These are phyloP conservation scores for Parambassis ranga DNA, from an alignment of 2,797 vertebrate genomes.

Conservation along the genomic window DNA sequence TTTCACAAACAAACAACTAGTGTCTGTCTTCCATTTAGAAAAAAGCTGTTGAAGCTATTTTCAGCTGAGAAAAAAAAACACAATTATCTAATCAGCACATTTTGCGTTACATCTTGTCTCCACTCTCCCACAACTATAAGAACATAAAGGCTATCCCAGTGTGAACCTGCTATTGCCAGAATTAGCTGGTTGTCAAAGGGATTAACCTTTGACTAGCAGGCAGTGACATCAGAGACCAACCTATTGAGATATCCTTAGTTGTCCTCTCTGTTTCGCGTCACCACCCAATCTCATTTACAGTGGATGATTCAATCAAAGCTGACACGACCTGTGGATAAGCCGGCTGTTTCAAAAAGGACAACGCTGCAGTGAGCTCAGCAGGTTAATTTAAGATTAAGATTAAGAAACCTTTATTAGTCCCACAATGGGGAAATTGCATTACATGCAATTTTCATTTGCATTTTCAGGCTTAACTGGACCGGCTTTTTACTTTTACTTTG, in stretches of 20 bases:
- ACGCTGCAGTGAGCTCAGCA: not conserved
- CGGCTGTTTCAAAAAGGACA: constrained; percentile 1
- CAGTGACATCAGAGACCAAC: constrained; percentile 34
- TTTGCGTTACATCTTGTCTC: no score
- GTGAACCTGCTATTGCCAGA: not conserved
- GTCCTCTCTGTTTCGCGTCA: constrained; percentile 15
- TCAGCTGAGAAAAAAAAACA: no score
- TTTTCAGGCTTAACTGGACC: constrained; percentile 5
- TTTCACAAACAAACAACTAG: constrained; percentile 9
- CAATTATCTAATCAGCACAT: not conserved
- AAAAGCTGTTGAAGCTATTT: no score
- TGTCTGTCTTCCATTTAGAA: not conserved
- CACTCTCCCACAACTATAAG: not conserved
- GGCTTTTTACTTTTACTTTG: no score
- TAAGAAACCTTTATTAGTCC: no score
- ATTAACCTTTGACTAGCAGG: constrained; percentile 36
- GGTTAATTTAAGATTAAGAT: no score
- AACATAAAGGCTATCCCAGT: not conserved
- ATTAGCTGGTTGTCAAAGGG: not conserved
- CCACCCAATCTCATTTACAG: constrained; percentile 8
- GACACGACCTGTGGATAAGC: constrained; percentile 3
- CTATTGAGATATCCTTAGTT: constrained; percentile 40
- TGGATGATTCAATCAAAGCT: constrained; percentile 28
- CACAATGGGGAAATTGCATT: no score
- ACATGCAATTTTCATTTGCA: no score